Evolutionary conservation across 2,888 invertebrate genomes (phyloP), one percentile per base, ranked within the genome.

Genomic region (Lepidocyrtoides sp.): DNA sequence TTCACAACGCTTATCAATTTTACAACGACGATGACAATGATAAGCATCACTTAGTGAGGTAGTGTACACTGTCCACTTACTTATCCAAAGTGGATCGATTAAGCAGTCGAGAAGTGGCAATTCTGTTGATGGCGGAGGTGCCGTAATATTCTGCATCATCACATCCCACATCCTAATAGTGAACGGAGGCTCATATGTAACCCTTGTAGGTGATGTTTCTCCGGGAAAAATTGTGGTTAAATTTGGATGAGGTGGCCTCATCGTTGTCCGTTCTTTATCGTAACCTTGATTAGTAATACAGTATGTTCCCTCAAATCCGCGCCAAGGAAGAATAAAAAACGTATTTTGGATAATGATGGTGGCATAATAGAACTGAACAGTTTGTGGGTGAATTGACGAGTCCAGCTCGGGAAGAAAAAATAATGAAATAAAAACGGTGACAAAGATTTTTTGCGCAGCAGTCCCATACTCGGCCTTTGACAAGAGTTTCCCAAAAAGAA

Each of bases 341-440:
- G 91, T 88, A 66, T 93, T 93, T 81, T 94, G 91, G 8, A 94
- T 83, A 2, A 93, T 86, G 5, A 89, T 89, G 32, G 90, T 82
- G 0, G 93, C 92, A 36, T 93, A 94, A 83, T 94, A 94, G 81
- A 94, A 93, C 44, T 94, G 93, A 32, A 92, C 57, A 1, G 93
- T 57, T 5, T 89, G 69, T 0, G 92, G 92, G 2, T 93, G 26
- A 32, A 92, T 85, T 4, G 77, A 83, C 0, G 91, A 60, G 81
- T 91, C 87, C 26, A 93, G 54, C 41, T 94, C 94, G 12, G 94
- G 94, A 14, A 94, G 86, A 69, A 94, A 94, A 36, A 94, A 94
- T 57, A 93, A 23, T 0, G 93, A 93, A 26, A 94, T 94, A 85
- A 94, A 94, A 8, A 91, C 91, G 5, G 94, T 91, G n/a, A 93